Evolutionary conservation across 2,888 invertebrate species (phyloP).

Genomic region (Griposia aprilina): DNA sequence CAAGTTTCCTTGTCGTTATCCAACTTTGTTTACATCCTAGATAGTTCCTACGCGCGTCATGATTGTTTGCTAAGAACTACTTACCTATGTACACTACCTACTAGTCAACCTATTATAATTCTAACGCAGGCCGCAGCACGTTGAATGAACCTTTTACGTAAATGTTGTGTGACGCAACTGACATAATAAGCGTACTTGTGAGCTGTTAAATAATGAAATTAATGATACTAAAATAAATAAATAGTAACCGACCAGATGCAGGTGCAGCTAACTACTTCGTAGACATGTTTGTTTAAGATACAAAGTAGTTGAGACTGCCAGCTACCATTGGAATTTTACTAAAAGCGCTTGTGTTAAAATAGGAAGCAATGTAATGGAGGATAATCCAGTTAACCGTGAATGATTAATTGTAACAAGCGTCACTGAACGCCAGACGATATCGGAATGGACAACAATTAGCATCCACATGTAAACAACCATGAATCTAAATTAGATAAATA

Average conservation of each 20-base stretch:
- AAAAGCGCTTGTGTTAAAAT: conserved; percentile 13
- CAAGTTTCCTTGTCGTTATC: conserved; percentile 46
- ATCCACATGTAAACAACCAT: conserved; percentile 52
- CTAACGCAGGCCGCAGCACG: conserved; percentile 61
- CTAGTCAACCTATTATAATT: conserved; percentile 73
- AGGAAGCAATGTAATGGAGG: conserved; percentile 17
- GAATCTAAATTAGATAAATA: conserved; percentile 43
- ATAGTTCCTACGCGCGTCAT: conserved; percentile 50
- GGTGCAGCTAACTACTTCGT: conserved; percentile 24
- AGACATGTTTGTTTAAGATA: conserved; percentile 37
- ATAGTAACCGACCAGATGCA: conserved; percentile 39
- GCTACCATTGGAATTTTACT: conserved; percentile 10
- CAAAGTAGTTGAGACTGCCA: conserved; percentile 24
- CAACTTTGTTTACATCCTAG: conserved; percentile 62
- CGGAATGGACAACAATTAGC: conserved; percentile 54
- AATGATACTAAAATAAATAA: conserved; percentile 27
- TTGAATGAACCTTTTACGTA: conserved; percentile 73
- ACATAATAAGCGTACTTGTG: conserved; percentile 37
- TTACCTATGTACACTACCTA: conserved; percentile 64
- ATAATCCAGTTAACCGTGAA: conserved; percentile 59
- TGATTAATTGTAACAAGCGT: conserved; percentile 58
- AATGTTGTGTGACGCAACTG: conserved; percentile 56
- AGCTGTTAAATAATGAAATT: conserved; percentile 50
- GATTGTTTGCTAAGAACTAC: conserved; percentile 63
- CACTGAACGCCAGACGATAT: conserved; percentile 49